These are phyloP conservation scores for Actinostola sp. DNA, from an alignment of 92 coral and sea anemone species.

Conservation along the genomic window DNA sequence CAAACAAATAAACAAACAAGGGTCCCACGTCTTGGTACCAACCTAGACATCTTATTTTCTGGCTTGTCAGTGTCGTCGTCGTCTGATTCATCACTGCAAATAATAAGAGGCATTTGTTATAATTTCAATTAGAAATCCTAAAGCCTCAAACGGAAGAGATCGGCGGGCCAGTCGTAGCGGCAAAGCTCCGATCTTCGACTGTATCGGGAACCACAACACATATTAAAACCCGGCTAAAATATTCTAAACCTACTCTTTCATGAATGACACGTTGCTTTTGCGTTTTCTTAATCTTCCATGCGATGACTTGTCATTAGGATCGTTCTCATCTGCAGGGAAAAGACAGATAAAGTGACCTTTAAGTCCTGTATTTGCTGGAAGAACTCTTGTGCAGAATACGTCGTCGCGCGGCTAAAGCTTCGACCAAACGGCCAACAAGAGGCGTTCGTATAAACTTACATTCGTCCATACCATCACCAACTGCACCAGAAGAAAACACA, in stretches of 20 bases:
- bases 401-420: neutral
- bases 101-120: neutral
- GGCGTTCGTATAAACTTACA: constrained; percentile 19
- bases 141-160: constrained; percentile 2
- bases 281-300: constrained; percentile 95
- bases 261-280: constrained; percentile 65
- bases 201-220: constrained; percentile 21
- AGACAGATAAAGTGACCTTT: neutral
- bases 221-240: neutral
- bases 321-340: constrained; percentile 63
- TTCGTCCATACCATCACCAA: constrained; percentile 36
- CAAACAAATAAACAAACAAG: constrained; percentile 11
- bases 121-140: neutral
- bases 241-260: constrained; percentile 82
- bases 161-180: neutral
- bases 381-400: neutral
- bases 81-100: constrained; percentile 91
- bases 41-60: constrained; percentile 86
- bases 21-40: constrained; percentile 11
- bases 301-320: constrained; percentile 82
- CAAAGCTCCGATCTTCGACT: neutral
- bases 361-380: neutral
- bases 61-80: constrained; percentile 83
- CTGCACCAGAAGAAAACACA: constrained; percentile 23
- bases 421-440: neutral